A percentile compares a stretch with the other conserved stretches of the same genome.
Conservation (phyloP, 92 coral and sea anemone species). For the Heteractis magnifica region DNA sequence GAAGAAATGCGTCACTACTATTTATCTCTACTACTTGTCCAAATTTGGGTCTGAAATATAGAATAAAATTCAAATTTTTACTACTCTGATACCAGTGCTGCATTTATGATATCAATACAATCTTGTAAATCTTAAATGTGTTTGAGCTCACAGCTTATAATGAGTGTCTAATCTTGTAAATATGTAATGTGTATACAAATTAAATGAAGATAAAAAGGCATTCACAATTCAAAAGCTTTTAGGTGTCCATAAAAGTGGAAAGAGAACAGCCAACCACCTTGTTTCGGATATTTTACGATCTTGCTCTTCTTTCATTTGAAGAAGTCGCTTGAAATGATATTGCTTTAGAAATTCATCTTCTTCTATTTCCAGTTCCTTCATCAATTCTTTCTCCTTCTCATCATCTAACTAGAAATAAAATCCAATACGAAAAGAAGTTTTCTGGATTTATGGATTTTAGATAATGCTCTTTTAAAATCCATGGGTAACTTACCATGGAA, state of each 20-base stretch:
- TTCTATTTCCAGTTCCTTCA: conserved; percentile 84
- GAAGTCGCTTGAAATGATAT: conserved; percentile 86
- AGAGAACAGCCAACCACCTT: conserved; percentile 37
- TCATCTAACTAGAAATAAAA: conserved; percentile 70
- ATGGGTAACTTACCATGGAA: too few relatives aligned
- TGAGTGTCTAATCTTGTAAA: too few relatives aligned
- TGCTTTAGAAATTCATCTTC: conserved; percentile 89
- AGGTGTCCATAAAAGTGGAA: neutral
- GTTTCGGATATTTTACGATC: conserved; percentile 66
- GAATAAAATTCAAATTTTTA: too few relatives aligned
- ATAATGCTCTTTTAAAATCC: too few relatives aligned
- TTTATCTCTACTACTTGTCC: conserved; percentile 68
- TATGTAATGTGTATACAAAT: too few relatives aligned
- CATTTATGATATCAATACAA: too few relatives aligned
- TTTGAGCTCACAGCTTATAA: too few relatives aligned
- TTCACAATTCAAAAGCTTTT: too few relatives aligned
- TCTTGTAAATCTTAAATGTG: too few relatives aligned
- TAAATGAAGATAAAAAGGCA: too few relatives aligned
- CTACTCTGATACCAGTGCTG: too few relatives aligned
- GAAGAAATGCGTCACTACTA: conserved; percentile 69
- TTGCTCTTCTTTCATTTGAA: conserved; percentile 85
- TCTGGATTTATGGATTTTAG: neutral
- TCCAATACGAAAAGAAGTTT: neutral
- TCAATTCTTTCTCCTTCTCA: conserved; percentile 73
- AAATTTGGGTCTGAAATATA: conserved; percentile 63